A percentile compares a stretch with the other conserved stretches of the same genome.
Conservation (phyloP, 2,888 invertebrate genomes). For the Ormyrus rosae region DNA sequence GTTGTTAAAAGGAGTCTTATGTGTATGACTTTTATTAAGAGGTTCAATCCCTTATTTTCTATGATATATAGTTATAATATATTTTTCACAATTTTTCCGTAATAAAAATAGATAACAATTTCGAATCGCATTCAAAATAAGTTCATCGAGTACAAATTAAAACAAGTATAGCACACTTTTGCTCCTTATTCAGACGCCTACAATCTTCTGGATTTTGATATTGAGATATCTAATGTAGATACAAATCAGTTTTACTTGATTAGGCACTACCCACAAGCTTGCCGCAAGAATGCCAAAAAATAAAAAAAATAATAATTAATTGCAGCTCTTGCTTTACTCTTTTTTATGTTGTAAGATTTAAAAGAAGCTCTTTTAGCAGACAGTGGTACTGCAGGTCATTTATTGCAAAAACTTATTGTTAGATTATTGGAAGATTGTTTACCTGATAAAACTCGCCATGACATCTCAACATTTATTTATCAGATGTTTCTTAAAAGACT, state of each 20-base stretch:
- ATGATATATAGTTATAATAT: too few species aligned
- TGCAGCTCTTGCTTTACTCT: constrained; percentile 28
- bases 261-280: constrained; percentile 44
- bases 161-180: constrained; percentile 97
- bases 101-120: too few species aligned
- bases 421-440: constrained; percentile 92
- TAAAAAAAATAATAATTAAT: neutral
- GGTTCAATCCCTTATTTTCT: too few species aligned
- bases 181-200: constrained; percentile 97
- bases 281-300: constrained; percentile 29
- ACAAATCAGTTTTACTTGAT: constrained; percentile 45
- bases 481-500: constrained; percentile 94
- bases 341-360: constrained; percentile 83
- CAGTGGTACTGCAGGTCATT: constrained; percentile 87
- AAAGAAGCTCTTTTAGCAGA: constrained; percentile 95
- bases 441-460: constrained; percentile 84
- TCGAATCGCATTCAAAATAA: too few species aligned
- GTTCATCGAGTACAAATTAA: too few species aligned
- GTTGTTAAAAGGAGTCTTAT: too few species aligned
- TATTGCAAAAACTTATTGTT: constrained; percentile 93
- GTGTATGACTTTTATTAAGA: too few species aligned
- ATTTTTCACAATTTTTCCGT: too few species aligned
- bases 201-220: constrained; percentile 97
- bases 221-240: constrained; percentile 84
- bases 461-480: constrained; percentile 94